Percentiles rank a stretch among this genome's conserved stretches.
Conservation (phyloP, 2,113 vertebrate genomes). For the Mionectes macconnelli region DNA sequence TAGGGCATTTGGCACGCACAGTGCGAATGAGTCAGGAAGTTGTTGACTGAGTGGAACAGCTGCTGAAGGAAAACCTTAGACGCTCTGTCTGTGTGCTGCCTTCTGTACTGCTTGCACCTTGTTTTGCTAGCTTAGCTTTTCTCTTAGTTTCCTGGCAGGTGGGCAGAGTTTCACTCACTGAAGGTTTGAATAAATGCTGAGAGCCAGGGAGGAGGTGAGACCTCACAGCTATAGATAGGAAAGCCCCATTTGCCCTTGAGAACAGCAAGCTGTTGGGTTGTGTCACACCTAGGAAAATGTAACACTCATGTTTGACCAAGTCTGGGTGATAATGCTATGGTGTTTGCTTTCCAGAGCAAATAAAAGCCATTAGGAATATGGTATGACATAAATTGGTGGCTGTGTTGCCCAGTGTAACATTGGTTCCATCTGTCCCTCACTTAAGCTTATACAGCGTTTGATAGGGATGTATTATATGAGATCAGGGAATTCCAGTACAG, state of each 20-base stretch:
- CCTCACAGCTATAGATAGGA: background rate
- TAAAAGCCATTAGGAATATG: background rate
- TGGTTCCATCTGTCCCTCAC: background rate
- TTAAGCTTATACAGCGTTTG: background rate
- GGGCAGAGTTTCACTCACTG: background rate
- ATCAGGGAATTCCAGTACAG: background rate
- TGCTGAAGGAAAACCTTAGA: background rate
- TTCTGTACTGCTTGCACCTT: background rate
- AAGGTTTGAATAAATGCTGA: background rate
- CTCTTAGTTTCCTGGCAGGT: background rate
- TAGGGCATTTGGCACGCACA: accelerated
- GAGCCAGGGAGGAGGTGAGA: background rate
- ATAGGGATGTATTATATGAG: background rate
- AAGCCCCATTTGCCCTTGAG: background rate
- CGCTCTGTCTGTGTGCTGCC: background rate
- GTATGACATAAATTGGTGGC: background rate
- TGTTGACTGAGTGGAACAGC: background rate
- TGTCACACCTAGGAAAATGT: background rate
- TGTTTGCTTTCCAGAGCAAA: background rate
- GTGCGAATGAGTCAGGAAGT: background rate
- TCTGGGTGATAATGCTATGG: background rate
- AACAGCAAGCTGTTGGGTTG: background rate
- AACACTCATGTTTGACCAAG: background rate
- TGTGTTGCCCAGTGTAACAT: background rate
- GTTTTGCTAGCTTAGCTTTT: background rate